phyloP scores from a whole-genome alignment of 2,113 vertebrate species.

The Tringa solitaria region DNA sequence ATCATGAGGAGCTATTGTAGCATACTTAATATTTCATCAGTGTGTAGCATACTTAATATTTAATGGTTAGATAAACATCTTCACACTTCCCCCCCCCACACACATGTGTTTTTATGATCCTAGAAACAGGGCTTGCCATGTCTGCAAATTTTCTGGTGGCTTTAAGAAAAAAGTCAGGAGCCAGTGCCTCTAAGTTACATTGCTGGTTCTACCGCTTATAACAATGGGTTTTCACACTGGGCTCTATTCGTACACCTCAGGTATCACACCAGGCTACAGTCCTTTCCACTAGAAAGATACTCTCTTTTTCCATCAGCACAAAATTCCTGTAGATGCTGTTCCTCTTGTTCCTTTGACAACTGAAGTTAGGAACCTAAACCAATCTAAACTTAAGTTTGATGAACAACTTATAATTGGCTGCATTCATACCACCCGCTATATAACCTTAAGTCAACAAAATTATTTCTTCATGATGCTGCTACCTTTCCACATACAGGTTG shows the following conservation, averaged over 20 bases:
- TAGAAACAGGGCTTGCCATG: background rate
- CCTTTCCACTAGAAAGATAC: background rate
- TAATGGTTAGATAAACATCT: background rate
- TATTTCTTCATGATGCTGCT: background rate
- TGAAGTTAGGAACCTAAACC: background rate
- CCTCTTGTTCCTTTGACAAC: background rate
- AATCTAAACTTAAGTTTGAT: background rate
- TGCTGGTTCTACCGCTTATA: background rate
- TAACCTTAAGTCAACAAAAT: background rate
- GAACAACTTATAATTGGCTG: background rate
- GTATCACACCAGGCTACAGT: background rate
- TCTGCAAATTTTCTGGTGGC: background rate
- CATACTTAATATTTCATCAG: constrained; percentile 44
- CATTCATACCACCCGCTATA: background rate
- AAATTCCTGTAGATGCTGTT: background rate
- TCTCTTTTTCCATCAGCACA: background rate
- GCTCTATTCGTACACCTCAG: background rate
- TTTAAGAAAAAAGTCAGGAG: background rate
- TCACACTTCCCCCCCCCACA: rapidly evolving
- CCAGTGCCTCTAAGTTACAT: background rate
- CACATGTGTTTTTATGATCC: background rate
- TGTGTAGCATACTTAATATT: background rate
- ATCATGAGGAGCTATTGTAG: background rate
- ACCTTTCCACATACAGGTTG: background rate
- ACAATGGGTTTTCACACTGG: background rate